These are phyloP conservation scores for Cyphomyrmex costatus DNA, from an alignment of 1,140 invertebrate species.

Conservation along the genomic window DNA sequence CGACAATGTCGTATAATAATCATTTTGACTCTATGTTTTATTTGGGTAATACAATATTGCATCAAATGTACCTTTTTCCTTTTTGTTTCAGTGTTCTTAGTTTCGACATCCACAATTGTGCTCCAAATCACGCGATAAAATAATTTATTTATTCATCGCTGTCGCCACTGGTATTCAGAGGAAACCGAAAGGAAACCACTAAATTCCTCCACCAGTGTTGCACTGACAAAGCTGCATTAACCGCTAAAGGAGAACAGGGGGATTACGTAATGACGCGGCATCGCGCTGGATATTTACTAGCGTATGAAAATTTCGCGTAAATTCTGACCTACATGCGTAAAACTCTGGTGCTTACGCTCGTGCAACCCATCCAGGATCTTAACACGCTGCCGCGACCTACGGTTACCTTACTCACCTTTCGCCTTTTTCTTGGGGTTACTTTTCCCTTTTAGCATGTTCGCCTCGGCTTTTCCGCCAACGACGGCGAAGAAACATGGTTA, in stretches of 20 bases:
- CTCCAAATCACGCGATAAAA: constrained; percentile 1
- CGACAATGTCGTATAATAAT: no score
- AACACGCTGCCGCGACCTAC: not conserved
- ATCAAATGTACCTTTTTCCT: not conserved
- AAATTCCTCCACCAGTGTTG: constrained; percentile 12
- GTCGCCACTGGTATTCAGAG: not conserved
- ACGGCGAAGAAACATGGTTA: constrained; percentile 16
- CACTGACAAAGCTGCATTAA: constrained; percentile 53
- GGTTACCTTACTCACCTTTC: constrained; percentile 11
- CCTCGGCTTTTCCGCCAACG: not conserved
- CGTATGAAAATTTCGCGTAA: constrained; percentile 62
- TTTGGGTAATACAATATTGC: no score
- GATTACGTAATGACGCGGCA: constrained; percentile 51
- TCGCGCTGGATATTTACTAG: constrained; percentile 52
- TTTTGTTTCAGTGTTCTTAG: no score
- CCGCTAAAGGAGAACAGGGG: constrained; percentile 25
- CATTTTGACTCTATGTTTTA: no score
- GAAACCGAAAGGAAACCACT: constrained; percentile 6
- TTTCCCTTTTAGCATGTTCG: constrained; percentile 33
- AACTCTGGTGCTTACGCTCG: constrained; percentile 20
- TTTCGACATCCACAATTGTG: not conserved
- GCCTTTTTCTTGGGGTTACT: constrained; percentile 24
- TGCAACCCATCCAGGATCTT: constrained; percentile 18
- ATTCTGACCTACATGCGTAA: constrained; percentile 64
- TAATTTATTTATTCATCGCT: constrained; percentile 24